Conservation (phyloP, 2,113 vertebrate genomes). For the Apodemus sylvaticus region DNA sequence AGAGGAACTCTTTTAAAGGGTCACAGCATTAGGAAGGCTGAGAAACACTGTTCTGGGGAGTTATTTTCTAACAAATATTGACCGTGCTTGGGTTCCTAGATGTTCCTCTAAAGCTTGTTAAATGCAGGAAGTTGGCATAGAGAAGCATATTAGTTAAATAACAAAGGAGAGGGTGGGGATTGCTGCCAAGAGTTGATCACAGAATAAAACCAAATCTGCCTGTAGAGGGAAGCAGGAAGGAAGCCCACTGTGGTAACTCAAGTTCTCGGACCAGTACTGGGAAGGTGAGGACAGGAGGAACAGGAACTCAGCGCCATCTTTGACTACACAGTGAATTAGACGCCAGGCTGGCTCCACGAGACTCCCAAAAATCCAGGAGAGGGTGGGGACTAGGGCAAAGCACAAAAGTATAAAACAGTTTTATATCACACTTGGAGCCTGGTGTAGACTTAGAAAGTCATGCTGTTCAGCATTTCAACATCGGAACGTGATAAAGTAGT, state of each 20-base stretch:
- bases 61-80: not conserved
- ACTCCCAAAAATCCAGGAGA: not conserved
- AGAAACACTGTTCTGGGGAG: not conserved
- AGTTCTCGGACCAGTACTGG: too few species aligned
- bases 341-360: not conserved
- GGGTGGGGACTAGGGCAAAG: not conserved
- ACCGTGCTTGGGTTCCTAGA: not conserved
- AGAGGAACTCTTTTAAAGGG: not conserved
- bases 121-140: conserved; percentile 9
- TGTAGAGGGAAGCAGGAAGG: not conserved
- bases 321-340: not conserved
- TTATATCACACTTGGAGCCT: not conserved
- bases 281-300: too few species aligned
- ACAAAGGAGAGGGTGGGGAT: not conserved
- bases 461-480: not conserved
- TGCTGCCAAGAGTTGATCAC: not conserved
- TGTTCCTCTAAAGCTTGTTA: conserved; percentile 44
- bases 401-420: not conserved
- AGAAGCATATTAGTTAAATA: not conserved
- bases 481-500: not conserved
- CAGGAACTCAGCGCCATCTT: not conserved
- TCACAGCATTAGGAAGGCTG: not conserved
- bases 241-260: not conserved
- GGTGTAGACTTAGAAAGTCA: not conserved
- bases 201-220: not conserved